phyloP scores from a whole-genome alignment of 2,888 invertebrate genomes.

The Netelia fuscicornis region DNA sequence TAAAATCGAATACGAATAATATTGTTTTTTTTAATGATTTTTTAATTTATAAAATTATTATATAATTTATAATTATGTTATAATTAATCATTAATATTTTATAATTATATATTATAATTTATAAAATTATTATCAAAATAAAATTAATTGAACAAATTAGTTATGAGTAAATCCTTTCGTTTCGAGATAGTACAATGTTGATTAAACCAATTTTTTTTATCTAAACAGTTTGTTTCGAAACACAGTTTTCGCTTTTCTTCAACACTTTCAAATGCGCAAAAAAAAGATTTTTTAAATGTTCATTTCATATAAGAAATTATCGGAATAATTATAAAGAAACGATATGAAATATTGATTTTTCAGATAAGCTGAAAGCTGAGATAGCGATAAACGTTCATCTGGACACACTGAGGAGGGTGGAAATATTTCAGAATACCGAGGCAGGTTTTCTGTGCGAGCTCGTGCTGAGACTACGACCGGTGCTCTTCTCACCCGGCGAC shows the following conservation, averaged over 20 bases:
- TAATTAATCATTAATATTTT: too few relatives aligned
- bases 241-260: not conserved
- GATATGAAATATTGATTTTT: constrained; percentile 59
- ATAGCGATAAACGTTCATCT: constrained; percentile 99
- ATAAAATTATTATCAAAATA: not conserved
- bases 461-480: constrained; percentile 96
- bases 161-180: not conserved
- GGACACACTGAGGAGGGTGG: constrained; percentile 98
- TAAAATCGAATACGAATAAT: not conserved
- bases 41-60: too few relatives aligned
- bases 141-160: not conserved
- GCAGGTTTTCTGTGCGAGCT: constrained; percentile 99
- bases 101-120: not conserved
- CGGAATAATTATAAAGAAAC: not conserved
- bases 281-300: not conserved
- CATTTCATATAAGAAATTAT: not conserved
- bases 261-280: not conserved
- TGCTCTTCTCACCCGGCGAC: constrained; percentile 99
- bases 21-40: not conserved
- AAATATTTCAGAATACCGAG: constrained; percentile 99
- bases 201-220: too few relatives aligned
- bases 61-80: too few relatives aligned
- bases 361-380: constrained; percentile 98
- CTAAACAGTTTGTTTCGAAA: too few relatives aligned
- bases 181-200: too few relatives aligned